These are phyloP conservation scores for Passer montanus DNA, from an alignment of 2,113 vertebrate genomes.

Conservation along the genomic window DNA sequence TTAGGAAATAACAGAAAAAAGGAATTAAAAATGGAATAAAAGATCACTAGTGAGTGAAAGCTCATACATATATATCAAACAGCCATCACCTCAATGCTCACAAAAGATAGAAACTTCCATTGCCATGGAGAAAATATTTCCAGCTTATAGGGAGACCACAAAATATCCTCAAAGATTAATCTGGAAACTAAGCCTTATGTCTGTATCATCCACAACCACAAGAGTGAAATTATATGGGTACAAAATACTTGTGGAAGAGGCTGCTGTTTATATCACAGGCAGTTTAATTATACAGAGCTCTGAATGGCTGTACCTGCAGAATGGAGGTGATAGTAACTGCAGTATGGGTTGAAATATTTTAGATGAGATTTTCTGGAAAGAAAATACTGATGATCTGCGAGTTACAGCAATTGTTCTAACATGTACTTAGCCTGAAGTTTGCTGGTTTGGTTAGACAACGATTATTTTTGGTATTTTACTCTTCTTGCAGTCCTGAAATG, in stretches of 20 bases:
- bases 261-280: background rate
- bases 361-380: background rate
- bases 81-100: background rate
- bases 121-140: background rate
- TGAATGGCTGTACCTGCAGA: background rate
- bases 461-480: background rate
- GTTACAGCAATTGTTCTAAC: background rate
- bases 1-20: slow-evolving; percentile 6
- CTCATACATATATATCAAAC: slow-evolving; percentile 2
- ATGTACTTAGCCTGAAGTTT: background rate
- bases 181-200: background rate
- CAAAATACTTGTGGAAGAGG: background rate
- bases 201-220: background rate
- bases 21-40: slow-evolving; percentile 26
- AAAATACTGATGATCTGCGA: background rate
- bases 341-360: background rate
- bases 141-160: background rate
- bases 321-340: background rate
- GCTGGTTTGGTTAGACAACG: background rate
- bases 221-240: background rate
- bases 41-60: background rate
- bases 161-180: background rate
- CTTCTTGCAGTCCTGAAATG: background rate
- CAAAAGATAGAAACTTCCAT: background rate
- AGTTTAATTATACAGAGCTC: background rate